Base-by-base conservation (phyloP, 1,140 invertebrate species). In the Teleogryllus occipitalis region DNA sequence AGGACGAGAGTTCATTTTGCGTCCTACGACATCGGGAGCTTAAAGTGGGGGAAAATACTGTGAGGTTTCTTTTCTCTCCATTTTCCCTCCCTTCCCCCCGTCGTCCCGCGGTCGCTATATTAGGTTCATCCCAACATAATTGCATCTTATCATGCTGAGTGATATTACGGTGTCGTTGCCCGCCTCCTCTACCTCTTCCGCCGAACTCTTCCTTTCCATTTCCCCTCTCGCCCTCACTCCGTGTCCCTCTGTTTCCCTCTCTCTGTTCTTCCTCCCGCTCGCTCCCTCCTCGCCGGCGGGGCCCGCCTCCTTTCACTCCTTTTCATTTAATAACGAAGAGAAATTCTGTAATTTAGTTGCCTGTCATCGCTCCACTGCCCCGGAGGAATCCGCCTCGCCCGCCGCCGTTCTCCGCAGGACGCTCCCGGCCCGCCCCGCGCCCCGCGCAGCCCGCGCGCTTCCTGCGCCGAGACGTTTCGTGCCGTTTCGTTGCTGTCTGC, bases 311-410 rank as follows among this genome's bases (percentile, higher is more conserved):
- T 65, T 65, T 18, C 54, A 14, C 54, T 65, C 54, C 54, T 65
- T 65, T 65, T 65, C 54, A 65, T 65, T 65, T 65, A 65, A 65
- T 65, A 65, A 65, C 10, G 54, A 65, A 65, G 18, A 65, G 54
- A 65, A 65, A 65, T 65, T 65, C 54, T 65, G 54, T 65, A 65
- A 65, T 65, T 65, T 65, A 65, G 54, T 65, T 65, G 54, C 54
- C 54, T 65, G 54, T 65, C 54, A 65, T 65, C 54, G 18, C 54
- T 65, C 10, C 54, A 18, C 54, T 65, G 10, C 10, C 54, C 54
- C 18, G 54, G 10, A 65, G 54, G 54, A 10, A 65, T 65, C 54
- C 18, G 54, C 54, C 10, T 7, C 7, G 7, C 54, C 54, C 18
- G 54, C 7, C 10, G 54, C 54, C 10, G 10, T 3, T 65, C 54